Base-by-base conservation (phyloP, 2,888 invertebrate species). In the Kryphioiulus occultus region DNA sequence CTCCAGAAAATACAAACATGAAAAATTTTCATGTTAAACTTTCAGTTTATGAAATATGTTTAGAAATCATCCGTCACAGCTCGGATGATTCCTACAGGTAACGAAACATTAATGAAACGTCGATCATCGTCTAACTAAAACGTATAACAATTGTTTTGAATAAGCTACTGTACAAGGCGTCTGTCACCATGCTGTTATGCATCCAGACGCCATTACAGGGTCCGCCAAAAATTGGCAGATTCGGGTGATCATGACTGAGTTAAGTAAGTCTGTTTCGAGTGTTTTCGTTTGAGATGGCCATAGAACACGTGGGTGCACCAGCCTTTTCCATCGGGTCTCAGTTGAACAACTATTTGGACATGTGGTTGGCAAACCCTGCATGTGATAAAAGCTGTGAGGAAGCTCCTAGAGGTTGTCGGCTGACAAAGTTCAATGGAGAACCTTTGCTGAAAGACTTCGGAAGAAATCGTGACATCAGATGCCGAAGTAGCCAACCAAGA, bases 301-400 rank as follows among this genome's bases (percentile, higher is more conserved):
- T 78, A 78, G 12, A 78, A 78, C 15, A 78, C 78, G 30, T 78
- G 78, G 30, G 78, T 78, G 30, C 78, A 78, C 78, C 78, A 78
- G 30, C 78, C 78, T 17, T 78, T 78, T 78, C 78, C 78, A 78
- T 78, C 78, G 1, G 78, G 78, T 30, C 78, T 26, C 30, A 78
- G 78, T 15, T 78, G 78, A 30, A 78, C 78, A 3, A 12, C 9
- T 17, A 78, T 78, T 78, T 30, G 30, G 78, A 78, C 78, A 78
- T 78, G 26, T 15, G 78, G 78, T 3, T 78, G 26, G 30, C 78
- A 78, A 1, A 78, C 30, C 26, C 78, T 30, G 78, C 78, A 78
- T 1, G 78, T 78, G 78, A 78, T 78, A 78, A 30, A 30, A 78
- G 78, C 78, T 9, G 78, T 78, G 15, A 78, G 78, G 17, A 78